Evolutionary conservation across 2,797 vertebrate species (phyloP).

Genomic region (Phataginus tetradactyla): DNA sequence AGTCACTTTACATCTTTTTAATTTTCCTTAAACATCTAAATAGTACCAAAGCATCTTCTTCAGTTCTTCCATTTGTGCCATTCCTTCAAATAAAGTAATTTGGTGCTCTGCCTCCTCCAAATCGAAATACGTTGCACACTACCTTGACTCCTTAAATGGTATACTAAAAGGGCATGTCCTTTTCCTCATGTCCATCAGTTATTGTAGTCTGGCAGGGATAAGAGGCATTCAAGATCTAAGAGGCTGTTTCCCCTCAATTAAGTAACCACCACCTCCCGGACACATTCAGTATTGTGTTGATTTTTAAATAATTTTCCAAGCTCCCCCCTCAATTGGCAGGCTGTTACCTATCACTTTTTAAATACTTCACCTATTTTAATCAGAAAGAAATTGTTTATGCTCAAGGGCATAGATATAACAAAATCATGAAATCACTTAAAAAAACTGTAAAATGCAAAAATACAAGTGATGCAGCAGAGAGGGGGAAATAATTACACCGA

Average conservation of each 20-base stretch:
- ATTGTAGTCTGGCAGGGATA: neutral
- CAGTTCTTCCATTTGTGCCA: neutral
- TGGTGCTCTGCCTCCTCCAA: too few relatives aligned
- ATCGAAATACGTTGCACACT: neutral
- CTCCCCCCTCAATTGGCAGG: neutral
- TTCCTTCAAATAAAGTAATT: constrained; percentile 30
- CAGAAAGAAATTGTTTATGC: constrained; percentile 10
- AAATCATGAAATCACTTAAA: constrained; percentile 6
- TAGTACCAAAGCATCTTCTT: neutral
- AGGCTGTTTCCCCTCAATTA: constrained; percentile 13
- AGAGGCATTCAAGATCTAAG: neutral
- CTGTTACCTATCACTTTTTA: constrained; percentile 28
- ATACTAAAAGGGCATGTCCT: neutral
- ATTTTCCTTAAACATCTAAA: neutral
- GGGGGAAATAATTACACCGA: neutral
- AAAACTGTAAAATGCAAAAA: constrained; percentile 15
- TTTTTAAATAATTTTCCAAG: neutral
- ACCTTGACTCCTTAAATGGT: neutral
- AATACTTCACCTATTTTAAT: constrained; percentile 12
- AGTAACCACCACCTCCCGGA: neutral
- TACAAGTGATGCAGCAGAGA: neutral
- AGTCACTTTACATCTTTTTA: neutral
- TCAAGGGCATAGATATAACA: neutral
- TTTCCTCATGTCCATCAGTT: constrained; percentile 19
- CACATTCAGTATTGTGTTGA: constrained; percentile 10